Percentiles rank a stretch among this genome's conserved stretches.
Conservation (phyloP, 2,113 vertebrate genomes). For the Crocuta crocuta region DNA sequence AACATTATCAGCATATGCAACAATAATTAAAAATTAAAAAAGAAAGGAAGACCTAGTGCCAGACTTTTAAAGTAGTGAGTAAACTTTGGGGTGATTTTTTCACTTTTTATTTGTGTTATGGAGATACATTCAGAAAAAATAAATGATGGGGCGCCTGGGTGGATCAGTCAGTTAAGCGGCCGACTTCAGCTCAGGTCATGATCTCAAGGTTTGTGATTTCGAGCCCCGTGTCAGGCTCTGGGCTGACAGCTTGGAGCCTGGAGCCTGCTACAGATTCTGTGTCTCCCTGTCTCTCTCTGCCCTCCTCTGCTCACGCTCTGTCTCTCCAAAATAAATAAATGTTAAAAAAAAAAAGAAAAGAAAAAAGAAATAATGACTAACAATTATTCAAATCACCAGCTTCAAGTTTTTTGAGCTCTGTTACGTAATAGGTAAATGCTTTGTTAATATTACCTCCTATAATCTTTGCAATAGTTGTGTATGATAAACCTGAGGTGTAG, state of each 20-base stretch:
- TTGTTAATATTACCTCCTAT: not conserved
- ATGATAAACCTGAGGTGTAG: not conserved
- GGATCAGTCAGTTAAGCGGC: too few relatives aligned
- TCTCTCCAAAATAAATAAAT: too few relatives aligned
- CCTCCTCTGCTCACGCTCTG: too few relatives aligned
- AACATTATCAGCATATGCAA: not conserved
- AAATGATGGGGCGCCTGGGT: not conserved
- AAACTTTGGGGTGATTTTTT: not conserved
- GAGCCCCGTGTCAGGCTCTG: too few relatives aligned
- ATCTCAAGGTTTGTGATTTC: too few relatives aligned
- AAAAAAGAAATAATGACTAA: not conserved
- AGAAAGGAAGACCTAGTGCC: not conserved
- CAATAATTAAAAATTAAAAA: not conserved
- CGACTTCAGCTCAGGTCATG: too few relatives aligned
- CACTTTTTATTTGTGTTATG: not conserved
- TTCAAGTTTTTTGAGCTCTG: not conserved
- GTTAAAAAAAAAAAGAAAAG: too few relatives aligned
- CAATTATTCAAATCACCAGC: not conserved
- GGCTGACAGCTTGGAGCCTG: too few relatives aligned
- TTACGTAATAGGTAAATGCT: not conserved
- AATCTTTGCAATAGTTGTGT: not conserved
- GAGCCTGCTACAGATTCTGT: too few relatives aligned
- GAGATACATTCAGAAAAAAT: not conserved
- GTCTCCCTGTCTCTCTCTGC: too few relatives aligned
- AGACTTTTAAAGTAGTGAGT: not conserved